These are phyloP conservation scores for Noctuana brunneofusca DNA, from an alignment of 2,888 invertebrate species.

Conservation along the genomic window DNA sequence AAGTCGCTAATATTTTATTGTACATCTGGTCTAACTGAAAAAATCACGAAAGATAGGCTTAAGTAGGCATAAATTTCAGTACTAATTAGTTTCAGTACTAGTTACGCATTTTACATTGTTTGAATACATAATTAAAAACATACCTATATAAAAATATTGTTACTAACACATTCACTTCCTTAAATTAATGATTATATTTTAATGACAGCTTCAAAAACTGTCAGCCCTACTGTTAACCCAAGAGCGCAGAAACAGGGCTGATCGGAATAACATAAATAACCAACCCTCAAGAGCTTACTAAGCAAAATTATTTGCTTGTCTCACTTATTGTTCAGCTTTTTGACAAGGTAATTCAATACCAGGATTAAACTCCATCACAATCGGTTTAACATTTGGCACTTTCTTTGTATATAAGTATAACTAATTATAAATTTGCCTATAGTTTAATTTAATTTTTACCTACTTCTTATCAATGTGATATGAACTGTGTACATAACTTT, in stretches of 20 bases:
- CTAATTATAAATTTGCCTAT: background rate
- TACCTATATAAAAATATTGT: too few species aligned
- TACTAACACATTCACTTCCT: too few species aligned
- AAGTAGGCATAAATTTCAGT: too few species aligned
- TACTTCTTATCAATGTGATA: too few species aligned
- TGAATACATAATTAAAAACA: too few species aligned
- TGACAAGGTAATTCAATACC: constrained; percentile 46
- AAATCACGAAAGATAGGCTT: too few species aligned
- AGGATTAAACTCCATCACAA: constrained; percentile 36
- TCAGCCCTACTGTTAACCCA: constrained; percentile 55
- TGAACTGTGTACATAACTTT: too few species aligned
- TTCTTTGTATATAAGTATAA: too few species aligned
- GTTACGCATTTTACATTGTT: too few species aligned
- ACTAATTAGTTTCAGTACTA: too few species aligned
- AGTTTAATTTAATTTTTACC: background rate
- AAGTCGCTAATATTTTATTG: background rate
- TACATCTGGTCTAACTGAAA: too few species aligned
- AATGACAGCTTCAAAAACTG: background rate
- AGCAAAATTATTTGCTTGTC: constrained; percentile 68
- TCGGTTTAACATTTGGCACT: constrained; percentile 23
- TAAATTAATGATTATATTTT: background rate
- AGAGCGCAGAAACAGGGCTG: constrained; percentile 70
- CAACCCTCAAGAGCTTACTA: constrained; percentile 60
- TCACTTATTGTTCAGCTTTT: constrained; percentile 59
- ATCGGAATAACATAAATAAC: constrained; percentile 73